phyloP scores from a whole-genome alignment of 2,113 vertebrate species.

The Toxostoma redivivum region DNA sequence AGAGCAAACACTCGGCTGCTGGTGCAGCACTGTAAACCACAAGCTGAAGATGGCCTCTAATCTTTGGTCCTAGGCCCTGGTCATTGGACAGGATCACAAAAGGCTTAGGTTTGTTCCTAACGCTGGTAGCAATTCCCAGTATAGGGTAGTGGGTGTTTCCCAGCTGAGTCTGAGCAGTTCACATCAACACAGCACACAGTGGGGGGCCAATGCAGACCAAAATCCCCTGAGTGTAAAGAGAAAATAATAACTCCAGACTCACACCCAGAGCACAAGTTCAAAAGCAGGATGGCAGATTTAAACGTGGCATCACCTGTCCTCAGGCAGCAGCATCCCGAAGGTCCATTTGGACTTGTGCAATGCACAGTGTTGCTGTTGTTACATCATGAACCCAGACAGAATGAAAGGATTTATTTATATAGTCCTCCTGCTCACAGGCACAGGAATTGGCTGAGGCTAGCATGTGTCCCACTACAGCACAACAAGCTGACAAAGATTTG shows the following conservation, averaged over 20 bases:
- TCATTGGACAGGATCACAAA: background rate
- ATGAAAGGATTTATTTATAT: background rate
- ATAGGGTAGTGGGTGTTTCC: accelerated
- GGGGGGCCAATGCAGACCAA: background rate
- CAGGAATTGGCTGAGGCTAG: background rate
- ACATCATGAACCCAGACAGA: background rate
- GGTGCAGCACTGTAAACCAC: background rate
- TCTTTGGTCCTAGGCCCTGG: background rate
- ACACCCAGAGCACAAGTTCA: background rate
- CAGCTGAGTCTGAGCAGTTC: background rate
- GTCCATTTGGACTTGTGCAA: background rate
- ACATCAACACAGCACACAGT: background rate
- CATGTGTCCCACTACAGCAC: background rate
- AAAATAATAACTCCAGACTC: background rate
- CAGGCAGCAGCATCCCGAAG: background rate
- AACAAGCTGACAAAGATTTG: background rate
- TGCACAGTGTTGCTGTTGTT: background rate
- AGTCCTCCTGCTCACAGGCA: background rate
- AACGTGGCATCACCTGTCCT: accelerated
- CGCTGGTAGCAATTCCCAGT: accelerated
- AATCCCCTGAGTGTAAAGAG: accelerated
- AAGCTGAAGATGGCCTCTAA: background rate
- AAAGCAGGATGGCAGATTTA: background rate
- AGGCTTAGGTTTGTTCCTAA: background rate
- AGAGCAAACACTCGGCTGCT: background rate